phyloP scores from a whole-genome alignment of 2,888 invertebrate species.

The Uropetala carovei region DNA sequence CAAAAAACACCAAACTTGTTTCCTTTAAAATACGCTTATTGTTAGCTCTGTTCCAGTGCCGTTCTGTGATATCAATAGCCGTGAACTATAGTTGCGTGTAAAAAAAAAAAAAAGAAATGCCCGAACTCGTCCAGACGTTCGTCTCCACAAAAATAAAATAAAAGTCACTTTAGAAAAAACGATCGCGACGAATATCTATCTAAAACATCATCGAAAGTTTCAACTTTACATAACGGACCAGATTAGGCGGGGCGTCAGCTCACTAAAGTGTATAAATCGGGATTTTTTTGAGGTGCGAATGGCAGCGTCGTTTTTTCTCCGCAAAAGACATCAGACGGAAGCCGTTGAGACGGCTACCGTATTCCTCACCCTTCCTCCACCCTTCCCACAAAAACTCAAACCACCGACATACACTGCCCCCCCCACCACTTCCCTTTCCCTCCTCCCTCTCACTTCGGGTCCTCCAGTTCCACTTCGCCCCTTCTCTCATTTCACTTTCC shows the following conservation, averaged over 20 bases:
- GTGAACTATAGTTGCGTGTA: background rate
- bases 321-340: constrained; percentile 20
- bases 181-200: background rate
- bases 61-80: background rate
- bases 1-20: background rate
- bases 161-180: constrained; percentile 4
- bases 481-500: background rate
- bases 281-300: constrained; percentile 28
- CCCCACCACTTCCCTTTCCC: background rate
- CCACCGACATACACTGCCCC: background rate
- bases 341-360: constrained; percentile 29
- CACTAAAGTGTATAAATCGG: constrained; percentile 30
- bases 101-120: background rate
- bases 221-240: constrained; percentile 32
- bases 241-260: background rate
- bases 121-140: background rate
- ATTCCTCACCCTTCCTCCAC: background rate
- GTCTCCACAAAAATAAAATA: background rate
- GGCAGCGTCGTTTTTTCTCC: background rate
- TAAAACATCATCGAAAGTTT: constrained; percentile 28
- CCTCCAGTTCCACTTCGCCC: background rate
- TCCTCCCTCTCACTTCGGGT: background rate
- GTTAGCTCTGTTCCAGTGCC: background rate
- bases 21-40: background rate
- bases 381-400: background rate